These are phyloP conservation scores for Hyperoplus immaculatus DNA, from an alignment of 2,797 vertebrate species.

Conservation along the genomic window DNA sequence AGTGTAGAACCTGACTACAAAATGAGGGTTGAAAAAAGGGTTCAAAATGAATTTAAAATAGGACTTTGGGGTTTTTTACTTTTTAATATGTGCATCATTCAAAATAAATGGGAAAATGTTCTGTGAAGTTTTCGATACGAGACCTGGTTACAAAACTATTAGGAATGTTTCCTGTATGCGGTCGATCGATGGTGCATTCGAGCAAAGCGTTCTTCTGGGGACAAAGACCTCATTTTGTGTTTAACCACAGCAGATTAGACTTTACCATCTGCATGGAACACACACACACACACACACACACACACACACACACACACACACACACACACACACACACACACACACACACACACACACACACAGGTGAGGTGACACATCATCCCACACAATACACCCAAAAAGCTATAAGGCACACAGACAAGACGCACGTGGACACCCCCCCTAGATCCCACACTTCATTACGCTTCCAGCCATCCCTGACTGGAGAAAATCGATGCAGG, in stretches of 20 bases:
- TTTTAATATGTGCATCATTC: conserved; percentile 25
- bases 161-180: conserved; percentile 1
- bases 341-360: conserved; percentile 37
- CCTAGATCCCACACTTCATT: conserved; percentile 84
- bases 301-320: conserved; percentile 23
- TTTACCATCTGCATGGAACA: conserved; percentile 51
- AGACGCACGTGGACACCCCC: conserved; percentile 71
- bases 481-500: conserved; percentile 83
- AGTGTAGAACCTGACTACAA: conserved; percentile 29
- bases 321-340: conserved; percentile 41
- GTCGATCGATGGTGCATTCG: conserved; percentile 31
- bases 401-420: conserved; percentile 71
- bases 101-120: conserved; percentile 19
- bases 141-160: not conserved
- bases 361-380: conserved; percentile 64
- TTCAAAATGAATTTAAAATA: conserved; percentile 42
- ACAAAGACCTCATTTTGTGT: conserved; percentile 50
- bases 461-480: conserved; percentile 79
- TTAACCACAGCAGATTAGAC: conserved; percentile 46
- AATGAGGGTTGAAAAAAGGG: not conserved
- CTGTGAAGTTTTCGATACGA: conserved; percentile 20
- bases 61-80: conserved; percentile 23
- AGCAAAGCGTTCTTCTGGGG: conserved; percentile 3
- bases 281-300: conserved; percentile 45
- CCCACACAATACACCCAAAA: conserved; percentile 67